Evolutionary conservation across 2,888 invertebrate genomes (phyloP).

Genomic region (Trachelus iudaicus): DNA sequence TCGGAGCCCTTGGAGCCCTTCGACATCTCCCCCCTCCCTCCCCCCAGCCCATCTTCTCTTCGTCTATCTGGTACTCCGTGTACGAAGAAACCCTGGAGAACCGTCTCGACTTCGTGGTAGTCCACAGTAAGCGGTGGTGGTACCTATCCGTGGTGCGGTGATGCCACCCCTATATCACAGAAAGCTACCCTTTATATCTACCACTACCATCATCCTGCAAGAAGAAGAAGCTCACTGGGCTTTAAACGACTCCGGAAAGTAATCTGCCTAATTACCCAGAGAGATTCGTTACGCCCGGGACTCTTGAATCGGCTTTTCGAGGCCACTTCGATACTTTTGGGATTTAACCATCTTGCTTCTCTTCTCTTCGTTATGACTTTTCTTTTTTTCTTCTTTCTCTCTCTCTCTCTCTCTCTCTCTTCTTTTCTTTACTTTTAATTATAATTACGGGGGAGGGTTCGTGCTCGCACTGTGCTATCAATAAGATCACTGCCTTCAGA

Average conservation of each 20-base stretch:
- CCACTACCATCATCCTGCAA: not conserved
- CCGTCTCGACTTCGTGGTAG: not conserved
- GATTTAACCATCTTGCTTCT: not conserved
- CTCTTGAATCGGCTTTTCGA: not conserved
- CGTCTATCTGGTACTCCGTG: not conserved
- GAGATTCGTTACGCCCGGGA: constrained; percentile 57
- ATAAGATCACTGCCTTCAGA: not conserved
- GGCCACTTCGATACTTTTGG: not conserved
- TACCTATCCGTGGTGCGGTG: not conserved
- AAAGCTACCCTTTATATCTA: not conserved
- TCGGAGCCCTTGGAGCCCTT: constrained; percentile 12
- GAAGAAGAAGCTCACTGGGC: constrained; percentile 29
- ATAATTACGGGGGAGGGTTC: not conserved
- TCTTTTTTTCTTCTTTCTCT: no score
- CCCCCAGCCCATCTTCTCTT: not conserved
- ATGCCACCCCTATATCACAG: not conserved
- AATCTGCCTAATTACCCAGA: constrained; percentile 65
- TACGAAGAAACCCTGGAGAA: not conserved
- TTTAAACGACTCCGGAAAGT: constrained; percentile 63
- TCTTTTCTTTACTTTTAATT: not conserved
- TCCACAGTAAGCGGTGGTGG: not conserved
- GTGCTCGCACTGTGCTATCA: not conserved
- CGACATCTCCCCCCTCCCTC: not conserved
- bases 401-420: not conserved
- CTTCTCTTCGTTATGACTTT: not conserved